Evolutionary conservation across 2,797 vertebrate genomes (phyloP).

Genomic region (Phataginus tricuspis): DNA sequence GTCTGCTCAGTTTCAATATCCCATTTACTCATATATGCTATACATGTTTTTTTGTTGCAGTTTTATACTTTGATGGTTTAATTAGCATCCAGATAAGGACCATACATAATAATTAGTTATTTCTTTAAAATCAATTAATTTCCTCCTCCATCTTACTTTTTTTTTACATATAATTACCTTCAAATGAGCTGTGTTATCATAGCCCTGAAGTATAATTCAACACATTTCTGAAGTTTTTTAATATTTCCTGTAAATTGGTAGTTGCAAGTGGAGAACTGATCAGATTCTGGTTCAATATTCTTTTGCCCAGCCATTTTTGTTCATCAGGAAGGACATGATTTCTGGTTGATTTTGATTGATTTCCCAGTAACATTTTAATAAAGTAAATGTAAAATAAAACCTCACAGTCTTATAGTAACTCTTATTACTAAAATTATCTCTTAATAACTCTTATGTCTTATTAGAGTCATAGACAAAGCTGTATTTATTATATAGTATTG

Average conservation of each 20-base stretch:
- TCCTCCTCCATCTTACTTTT: not conserved
- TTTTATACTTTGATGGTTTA: conserved; percentile 10
- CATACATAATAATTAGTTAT: not conserved
- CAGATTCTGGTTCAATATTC: not conserved
- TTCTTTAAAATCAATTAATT: not conserved
- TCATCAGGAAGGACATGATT: not conserved
- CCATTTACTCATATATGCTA: not conserved
- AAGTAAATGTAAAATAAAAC: not conserved
- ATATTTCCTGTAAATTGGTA: conserved; percentile 11
- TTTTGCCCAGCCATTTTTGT: not conserved
- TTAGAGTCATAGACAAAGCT: not conserved
- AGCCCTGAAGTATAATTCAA: not conserved
- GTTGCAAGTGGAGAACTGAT: not conserved
- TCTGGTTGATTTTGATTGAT: not conserved
- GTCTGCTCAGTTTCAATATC: not conserved
- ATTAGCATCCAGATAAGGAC: not conserved
- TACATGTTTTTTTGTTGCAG: not conserved
- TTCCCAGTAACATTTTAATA: conserved; percentile 18
- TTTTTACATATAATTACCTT: not conserved
- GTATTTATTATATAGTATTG: conserved; percentile 5
- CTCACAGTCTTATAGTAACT: not conserved
- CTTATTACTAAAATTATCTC: conserved; percentile 15
- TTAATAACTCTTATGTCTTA: not conserved
- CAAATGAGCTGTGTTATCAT: not conserved
- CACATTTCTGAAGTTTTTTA: not conserved